Conservation (phyloP, 2,888 invertebrate genomes). For the Xylota sylvarum region DNA sequence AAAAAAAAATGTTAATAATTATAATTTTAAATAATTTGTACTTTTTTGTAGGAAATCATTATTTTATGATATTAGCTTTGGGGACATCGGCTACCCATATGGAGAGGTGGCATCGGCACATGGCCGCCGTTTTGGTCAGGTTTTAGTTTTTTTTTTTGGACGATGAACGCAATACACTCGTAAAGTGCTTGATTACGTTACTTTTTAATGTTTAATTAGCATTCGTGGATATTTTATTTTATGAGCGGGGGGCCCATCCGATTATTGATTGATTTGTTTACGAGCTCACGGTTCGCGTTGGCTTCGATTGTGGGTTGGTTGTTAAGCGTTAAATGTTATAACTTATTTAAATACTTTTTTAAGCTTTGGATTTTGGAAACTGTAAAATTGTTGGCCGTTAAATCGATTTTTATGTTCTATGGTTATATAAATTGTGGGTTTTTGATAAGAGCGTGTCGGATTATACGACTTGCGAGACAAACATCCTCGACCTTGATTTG, state of each 20-base stretch:
- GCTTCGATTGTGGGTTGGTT: conserved; percentile 2
- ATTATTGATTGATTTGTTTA: conserved; percentile 56
- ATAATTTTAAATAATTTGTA: conserved; percentile 65
- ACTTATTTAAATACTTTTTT: conserved; percentile 29
- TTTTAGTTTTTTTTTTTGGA: neutral
- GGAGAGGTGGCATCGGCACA: conserved; percentile 44
- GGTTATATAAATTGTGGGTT: conserved; percentile 2
- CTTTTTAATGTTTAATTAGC: conserved; percentile 56
- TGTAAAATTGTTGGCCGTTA: conserved; percentile 27
- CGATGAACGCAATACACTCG: conserved; percentile 45
- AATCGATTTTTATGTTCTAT: conserved; percentile 17
- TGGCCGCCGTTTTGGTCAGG: conserved; percentile 45
- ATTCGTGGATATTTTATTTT: conserved; percentile 52
- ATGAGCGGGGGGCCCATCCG: conserved; percentile 5
- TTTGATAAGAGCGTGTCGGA: conserved; percentile 19
- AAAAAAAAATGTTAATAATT: conserved; percentile 41
- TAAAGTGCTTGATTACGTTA: conserved; percentile 63
- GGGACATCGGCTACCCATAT: conserved; percentile 9
- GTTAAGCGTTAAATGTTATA: conserved; percentile 35
- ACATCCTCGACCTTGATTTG: conserved; percentile 13
- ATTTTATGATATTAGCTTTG: conserved; percentile 60
- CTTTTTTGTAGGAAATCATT: conserved; percentile 58
- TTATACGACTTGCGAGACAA: neutral
- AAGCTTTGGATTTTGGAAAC: conserved; percentile 14
- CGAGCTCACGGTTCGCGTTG: conserved; percentile 13